Evolutionary conservation across 2,797 vertebrate genomes (phyloP), one percentile per base, ranked within the genome.

Genomic region (Tangara arthus): DNA sequence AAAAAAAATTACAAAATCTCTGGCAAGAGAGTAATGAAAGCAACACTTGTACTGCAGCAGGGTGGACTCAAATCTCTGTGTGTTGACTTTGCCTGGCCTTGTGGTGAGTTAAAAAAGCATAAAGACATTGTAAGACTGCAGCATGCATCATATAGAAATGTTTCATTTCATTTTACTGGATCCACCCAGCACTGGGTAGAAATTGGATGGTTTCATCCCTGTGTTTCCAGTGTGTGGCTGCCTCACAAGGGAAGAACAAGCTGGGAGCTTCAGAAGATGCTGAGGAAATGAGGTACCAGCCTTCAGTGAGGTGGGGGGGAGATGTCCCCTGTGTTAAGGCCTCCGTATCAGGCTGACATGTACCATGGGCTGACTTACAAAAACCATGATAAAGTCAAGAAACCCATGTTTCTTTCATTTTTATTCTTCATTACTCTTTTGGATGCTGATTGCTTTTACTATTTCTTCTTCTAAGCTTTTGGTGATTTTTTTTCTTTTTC

Each of bases 301-400:
- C 47, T 35, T 57, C 35, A 30, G 8, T 26, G 37, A 6, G 13
- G 13, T 5, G 37, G 37, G 4, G 2, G 15, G 22, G 12, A 49
- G 68, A 2, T 65, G 24, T 19, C 8, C 10, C 4, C 11, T 21
- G 5, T 41, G 52, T 35, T 39, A 39, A 56, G 26, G 20, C 24
- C 24, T 81, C 1, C 0, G 0, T 49, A 65, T 28, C 11, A 35
- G 23, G 19, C 42, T 26, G 15, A 2, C 18, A 24, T 42, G 34
- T 18, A 34, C 30, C 4, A 2, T 52, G 41, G 22, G 8, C 49
- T 92, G 70, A 13, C 44, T 79, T 66, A 30, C 3, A 28, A 72
- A 79, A 61, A 14, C 27, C 19, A 5, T 5, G 19, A 46, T 30
- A 12, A 70, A 78, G 8, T 78, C 53, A 81, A 30, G 8, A 60